Evolutionary conservation across 2,797 vertebrate species (phyloP).

Genomic region (Fundulus diaphanus): DNA sequence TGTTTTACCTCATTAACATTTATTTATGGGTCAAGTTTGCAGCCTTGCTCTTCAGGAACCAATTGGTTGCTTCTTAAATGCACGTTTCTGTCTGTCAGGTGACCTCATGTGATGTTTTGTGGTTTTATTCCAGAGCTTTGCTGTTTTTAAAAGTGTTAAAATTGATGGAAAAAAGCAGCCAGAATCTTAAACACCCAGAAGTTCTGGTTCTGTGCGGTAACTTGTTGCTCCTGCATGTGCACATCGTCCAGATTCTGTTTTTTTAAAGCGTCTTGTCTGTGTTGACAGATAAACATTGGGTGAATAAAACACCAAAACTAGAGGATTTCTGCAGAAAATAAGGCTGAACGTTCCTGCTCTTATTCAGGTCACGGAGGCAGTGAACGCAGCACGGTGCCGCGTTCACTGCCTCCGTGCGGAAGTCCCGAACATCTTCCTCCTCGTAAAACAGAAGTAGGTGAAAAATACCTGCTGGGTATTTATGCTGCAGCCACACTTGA

Average conservation of each 20-base stretch:
- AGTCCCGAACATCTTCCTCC: not conserved
- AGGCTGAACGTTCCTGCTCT: too few relatives aligned
- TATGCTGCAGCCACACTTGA: not conserved
- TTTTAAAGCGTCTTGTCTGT: not conserved
- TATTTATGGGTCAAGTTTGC: not conserved
- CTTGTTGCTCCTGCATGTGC: not conserved
- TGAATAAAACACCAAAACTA: too few relatives aligned
- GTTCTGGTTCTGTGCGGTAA: not conserved
- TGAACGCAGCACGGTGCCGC: too few relatives aligned
- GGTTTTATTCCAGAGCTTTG: not conserved
- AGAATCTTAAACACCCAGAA: not conserved
- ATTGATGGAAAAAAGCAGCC: not conserved
- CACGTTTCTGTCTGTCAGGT: not conserved
- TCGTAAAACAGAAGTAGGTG: not conserved
- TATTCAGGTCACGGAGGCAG: too few relatives aligned
- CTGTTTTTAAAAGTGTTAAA: not conserved
- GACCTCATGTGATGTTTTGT: not conserved
- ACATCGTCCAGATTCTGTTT: not conserved
- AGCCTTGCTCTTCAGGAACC: too few relatives aligned
- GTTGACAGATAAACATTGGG: too few relatives aligned
- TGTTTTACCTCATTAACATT: not conserved
- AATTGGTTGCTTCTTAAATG: not conserved
- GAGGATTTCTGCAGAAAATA: too few relatives aligned
- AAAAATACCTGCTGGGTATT: not conserved
- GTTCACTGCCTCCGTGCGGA: not conserved